Base-by-base conservation (phyloP, 2,113 vertebrate species). In the Hypomesus transpacificus region DNA sequence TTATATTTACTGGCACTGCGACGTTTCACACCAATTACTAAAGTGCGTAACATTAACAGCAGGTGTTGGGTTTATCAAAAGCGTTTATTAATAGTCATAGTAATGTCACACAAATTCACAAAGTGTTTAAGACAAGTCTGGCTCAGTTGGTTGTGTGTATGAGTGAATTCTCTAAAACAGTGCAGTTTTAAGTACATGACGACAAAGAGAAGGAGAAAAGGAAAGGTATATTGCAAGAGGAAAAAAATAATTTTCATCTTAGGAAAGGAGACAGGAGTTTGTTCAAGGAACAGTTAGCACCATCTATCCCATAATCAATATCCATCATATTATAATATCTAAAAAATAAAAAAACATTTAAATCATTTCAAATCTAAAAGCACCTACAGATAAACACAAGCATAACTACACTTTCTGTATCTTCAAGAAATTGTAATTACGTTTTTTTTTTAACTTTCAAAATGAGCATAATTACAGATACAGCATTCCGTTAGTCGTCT, bases 71-170 rank as follows among this genome's bases (percentile, higher is more conserved):
- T 91, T 91, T 90, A 91, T 91, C 90, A 92, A 92, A 92, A 90
- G 88, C 81, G 81, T 93, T 93, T 92, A 87, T 87, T 90, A 90
- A 87, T 91, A 85, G 82, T 92, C 89, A 88, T 91, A 86, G 82
- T 89, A 91, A 91, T 91, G 82, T 91, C 90, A 92, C 91, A 93
- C 90, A 89, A 93, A 86, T 92, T 91, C 90, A 92, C 90, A 89
- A 85, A 92, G 90, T 91, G 90, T 92, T 93, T 93, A 93, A 93
- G 90, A 92, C 89, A 89, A 87, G 87, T 91, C 90, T 93, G 92
- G 92, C 92, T 93, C 92, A 93, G 92, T 92, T 92, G 90, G 86
- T 88, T 89, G 89, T 86, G 84, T 90, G 87, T 82, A 75, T 71
- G 78, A 87, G 82, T 90, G 85, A 87, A 89, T 85, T 88, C 80